Percentiles rank a stretch among this genome's conserved stretches.
Evolutionary conservation across 2,113 vertebrate genomes (phyloP).

Genomic region (Eidolon helvum): DNA sequence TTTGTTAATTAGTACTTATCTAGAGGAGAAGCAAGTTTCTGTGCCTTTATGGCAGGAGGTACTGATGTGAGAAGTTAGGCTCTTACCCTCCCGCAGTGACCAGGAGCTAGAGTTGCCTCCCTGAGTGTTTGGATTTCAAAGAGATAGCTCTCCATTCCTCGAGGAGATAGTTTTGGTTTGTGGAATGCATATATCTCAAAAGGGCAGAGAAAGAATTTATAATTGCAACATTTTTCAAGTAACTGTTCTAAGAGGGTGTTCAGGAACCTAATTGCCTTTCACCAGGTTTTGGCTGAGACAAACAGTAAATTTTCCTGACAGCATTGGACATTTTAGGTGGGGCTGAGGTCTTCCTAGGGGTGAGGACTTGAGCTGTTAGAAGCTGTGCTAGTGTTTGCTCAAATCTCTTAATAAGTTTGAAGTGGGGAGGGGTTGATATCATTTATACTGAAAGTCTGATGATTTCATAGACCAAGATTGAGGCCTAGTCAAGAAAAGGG

Average conservation of each 20-base stretch:
- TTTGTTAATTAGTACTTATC: neutral
- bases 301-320: neutral
- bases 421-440: neutral
- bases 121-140: neutral
- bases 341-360: neutral
- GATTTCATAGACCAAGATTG: neutral
- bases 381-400: neutral
- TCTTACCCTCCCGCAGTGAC: neutral
- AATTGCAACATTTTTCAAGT: neutral
- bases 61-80: neutral
- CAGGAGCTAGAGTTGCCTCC: neutral
- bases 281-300: neutral
- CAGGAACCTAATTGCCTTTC: neutral
- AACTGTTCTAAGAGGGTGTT: neutral
- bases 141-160: neutral
- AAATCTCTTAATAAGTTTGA: neutral
- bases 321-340: neutral
- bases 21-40: constrained; percentile 8
- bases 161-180: neutral
- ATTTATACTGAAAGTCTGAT: neutral
- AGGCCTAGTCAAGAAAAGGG: neutral
- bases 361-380: neutral
- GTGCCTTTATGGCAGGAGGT: neutral
- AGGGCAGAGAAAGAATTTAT: neutral
- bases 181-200: neutral